These are phyloP conservation scores for Cygnus olor DNA, from an alignment of 2,797 vertebrate genomes.

Conservation along the genomic window DNA sequence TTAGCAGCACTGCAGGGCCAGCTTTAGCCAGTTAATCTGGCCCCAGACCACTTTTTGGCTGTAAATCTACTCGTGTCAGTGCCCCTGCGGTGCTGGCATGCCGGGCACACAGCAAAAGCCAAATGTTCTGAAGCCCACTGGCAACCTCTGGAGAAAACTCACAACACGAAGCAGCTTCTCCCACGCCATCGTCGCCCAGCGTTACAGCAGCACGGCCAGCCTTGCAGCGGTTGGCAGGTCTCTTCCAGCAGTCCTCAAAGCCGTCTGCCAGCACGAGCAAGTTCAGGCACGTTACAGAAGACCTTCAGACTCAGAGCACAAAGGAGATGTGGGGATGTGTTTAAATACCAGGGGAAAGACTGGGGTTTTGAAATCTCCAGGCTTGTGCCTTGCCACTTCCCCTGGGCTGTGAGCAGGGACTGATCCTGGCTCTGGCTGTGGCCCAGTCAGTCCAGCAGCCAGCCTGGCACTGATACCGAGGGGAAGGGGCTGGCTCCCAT, in stretches of 20 bases:
- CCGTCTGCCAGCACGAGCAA: not conserved
- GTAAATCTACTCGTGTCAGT: accelerated
- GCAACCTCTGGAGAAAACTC: not conserved
- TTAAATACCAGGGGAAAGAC: not conserved
- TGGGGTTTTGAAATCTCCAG: not conserved
- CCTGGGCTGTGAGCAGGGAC: not conserved
- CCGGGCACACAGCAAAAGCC: not conserved
- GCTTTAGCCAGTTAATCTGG: not conserved
- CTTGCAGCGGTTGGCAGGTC: not conserved
- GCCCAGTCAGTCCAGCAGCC: constrained; percentile 30
- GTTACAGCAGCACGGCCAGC: not conserved
- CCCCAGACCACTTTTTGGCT: not conserved
- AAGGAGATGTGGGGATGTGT: not conserved
- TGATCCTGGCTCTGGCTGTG: not conserved
- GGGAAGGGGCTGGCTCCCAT: not conserved
- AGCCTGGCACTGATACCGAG: not conserved
- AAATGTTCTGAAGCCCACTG: not conserved
- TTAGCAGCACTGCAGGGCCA: not conserved
- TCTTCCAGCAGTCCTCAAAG: not conserved
- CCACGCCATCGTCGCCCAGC: not conserved
- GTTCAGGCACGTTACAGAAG: constrained; percentile 41
- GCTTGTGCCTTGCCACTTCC: not conserved
- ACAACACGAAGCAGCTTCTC: not conserved
- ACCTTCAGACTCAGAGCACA: constrained; percentile 1
- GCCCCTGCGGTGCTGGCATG: not conserved